A percentile compares a stretch with the other conserved stretches of the same genome.
Conservation (phyloP, 2,888 invertebrate species). For the Stenodera caucasica region DNA sequence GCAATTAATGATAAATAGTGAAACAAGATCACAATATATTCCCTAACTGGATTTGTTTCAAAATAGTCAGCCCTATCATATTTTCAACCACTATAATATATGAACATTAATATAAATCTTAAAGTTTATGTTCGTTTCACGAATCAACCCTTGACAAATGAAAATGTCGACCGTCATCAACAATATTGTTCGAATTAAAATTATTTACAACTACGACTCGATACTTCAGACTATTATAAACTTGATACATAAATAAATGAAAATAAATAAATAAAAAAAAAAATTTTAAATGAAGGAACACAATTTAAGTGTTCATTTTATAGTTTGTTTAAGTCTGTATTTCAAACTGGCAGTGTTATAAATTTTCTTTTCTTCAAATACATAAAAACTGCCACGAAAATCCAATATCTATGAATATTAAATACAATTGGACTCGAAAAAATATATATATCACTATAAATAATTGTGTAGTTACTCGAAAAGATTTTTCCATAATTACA, state of each 20-base stretch:
- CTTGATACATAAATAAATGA: slow-evolving; percentile 36
- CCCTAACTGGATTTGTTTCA: neutral
- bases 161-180: slow-evolving; percentile 44
- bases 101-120: slow-evolving; percentile 38
- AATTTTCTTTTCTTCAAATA: slow-evolving; percentile 27
- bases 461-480: slow-evolving; percentile 9
- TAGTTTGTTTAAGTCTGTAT: slow-evolving; percentile 31
- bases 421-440: slow-evolving; percentile 1
- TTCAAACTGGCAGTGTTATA: slow-evolving; percentile 26
- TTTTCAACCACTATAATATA: neutral
- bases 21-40: neutral
- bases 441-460: slow-evolving; percentile 17
- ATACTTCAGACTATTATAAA: slow-evolving; percentile 34
- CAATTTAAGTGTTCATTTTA: slow-evolving; percentile 38
- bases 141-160: slow-evolving; percentile 42
- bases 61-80: neutral
- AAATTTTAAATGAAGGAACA: slow-evolving; percentile 12
- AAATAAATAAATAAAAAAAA: no score
- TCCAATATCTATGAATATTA: slow-evolving; percentile 11
- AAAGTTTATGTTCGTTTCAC: slow-evolving; percentile 38
- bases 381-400: slow-evolving; percentile 23
- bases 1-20: slow-evolving; percentile 1
- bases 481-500: no score
- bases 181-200: slow-evolving; percentile 34
- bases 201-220: slow-evolving; percentile 33